These are phyloP conservation scores for Pantelozetes paolii DNA, from an alignment of 2,888 invertebrate species.

Conservation along the genomic window DNA sequence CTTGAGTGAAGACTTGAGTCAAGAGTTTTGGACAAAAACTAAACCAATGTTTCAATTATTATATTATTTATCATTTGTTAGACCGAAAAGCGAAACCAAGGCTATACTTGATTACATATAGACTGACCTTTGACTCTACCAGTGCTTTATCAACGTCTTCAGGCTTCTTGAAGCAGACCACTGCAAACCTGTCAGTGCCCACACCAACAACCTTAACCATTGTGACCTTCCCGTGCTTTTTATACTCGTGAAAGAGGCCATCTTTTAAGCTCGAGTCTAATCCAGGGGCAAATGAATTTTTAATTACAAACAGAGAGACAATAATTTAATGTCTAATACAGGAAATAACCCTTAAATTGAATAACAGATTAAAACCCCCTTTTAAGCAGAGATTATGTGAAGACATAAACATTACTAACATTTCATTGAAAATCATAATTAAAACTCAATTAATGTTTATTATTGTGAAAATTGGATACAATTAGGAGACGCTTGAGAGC, in stretches of 20 bases:
- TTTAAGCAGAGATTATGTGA: not conserved
- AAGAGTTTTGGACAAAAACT: not conserved
- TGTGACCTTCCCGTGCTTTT: slow-evolving; percentile 95
- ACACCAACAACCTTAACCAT: slow-evolving; percentile 91
- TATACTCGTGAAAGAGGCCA: slow-evolving; percentile 96
- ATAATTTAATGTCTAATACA: too few species aligned
- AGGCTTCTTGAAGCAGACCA: slow-evolving; percentile 93
- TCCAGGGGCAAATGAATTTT: not conserved
- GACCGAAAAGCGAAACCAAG: too few species aligned
- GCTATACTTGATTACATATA: not conserved
- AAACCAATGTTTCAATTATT: too few species aligned
- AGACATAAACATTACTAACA: too few species aligned
- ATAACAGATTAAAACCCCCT: not conserved
- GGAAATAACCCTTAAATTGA: too few species aligned
- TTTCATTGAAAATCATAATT: too few species aligned
- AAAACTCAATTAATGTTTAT: too few species aligned
- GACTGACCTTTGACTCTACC: slow-evolving; percentile 71
- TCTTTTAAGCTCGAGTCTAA: slow-evolving; percentile 88
- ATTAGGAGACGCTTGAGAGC: too few species aligned
- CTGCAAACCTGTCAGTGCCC: slow-evolving; percentile 83
- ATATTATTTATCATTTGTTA: too few species aligned
- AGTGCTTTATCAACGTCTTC: slow-evolving; percentile 95
- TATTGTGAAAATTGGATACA: too few species aligned
- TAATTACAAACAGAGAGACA: not conserved
- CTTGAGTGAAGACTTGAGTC: too few species aligned